phyloP scores from a whole-genome alignment of 1,140 invertebrate genomes.

The Parapsyche elsis region DNA sequence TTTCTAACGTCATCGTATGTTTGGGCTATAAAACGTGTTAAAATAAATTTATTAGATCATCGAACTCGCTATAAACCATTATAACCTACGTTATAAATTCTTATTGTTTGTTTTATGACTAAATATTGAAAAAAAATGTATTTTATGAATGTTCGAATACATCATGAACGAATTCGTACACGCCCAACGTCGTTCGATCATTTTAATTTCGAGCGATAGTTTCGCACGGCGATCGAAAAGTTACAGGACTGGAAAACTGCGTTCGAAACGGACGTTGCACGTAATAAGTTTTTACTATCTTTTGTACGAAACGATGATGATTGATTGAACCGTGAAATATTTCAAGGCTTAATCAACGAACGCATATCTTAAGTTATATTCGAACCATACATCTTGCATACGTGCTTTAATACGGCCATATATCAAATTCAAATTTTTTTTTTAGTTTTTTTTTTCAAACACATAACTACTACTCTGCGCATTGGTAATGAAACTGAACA shows the following conservation, averaged over 20 bases:
- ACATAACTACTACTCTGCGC: no score
- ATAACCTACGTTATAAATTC: neutral
- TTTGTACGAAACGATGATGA: constrained; percentile 26
- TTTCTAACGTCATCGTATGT: no score
- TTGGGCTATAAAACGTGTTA: no score
- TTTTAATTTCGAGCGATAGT: neutral
- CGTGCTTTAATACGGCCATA: constrained; percentile 13
- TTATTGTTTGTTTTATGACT: constrained; percentile 26
- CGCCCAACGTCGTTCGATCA: neutral
- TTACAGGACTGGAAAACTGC: no score
- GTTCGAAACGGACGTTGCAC: no score
- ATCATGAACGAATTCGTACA: neutral
- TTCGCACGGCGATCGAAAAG: neutral
- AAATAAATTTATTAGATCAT: constrained; percentile 5
- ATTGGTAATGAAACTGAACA: no score
- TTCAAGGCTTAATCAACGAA: constrained; percentile 15
- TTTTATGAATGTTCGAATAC: neutral
- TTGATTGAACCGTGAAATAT: constrained; percentile 30
- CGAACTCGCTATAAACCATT: neutral
- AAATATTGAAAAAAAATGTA: constrained; percentile 13
- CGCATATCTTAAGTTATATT: neutral
- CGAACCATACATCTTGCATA: neutral
- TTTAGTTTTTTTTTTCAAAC: no score
- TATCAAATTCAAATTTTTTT: constrained; percentile 5
- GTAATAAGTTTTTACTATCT: constrained; percentile 15